Evolutionary conservation across 2,797 vertebrate species (phyloP), one percentile per base, ranked within the genome.

Genomic region (Fistularia commersonii): DNA sequence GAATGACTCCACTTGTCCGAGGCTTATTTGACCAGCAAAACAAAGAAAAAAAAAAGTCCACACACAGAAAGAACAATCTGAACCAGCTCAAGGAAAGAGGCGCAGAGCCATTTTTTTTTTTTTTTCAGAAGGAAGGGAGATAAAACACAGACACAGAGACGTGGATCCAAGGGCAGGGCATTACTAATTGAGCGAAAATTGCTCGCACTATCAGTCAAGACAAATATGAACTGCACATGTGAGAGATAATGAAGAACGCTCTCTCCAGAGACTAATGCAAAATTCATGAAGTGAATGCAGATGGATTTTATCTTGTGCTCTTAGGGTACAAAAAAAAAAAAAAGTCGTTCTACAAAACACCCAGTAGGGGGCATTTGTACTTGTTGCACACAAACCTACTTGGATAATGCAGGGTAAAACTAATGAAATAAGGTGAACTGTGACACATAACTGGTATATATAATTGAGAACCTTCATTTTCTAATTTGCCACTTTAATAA

Each of bases 351-450:
- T 38, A 47, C 43, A 54, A 43, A 41, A 12, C 38, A 50, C 36
- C 66, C 81, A 83, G 76, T 58, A 76, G 81, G 54, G 67, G 63
- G 83, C 44, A 55, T 76, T 56, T 77, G 45, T 52, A 59, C 57
- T 69, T 74, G 69, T 78, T 73, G 73, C 66, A 50, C 55, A 35
- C 7, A 38, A 48, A 5, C 14, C 47, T 31, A 8, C 7, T 9
- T 31, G 9, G 3, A n/a, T 8, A 12, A 32, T 45, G 11, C 34
- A 8, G 9, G 10, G 46, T 3, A 7, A 14, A 36, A 11, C 34
- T 31, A n/a, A n/a, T n/a, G n/a, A n/a, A n/a, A n/a, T n/a, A n/a
- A n/a, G n/a, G n/a, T n/a, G n/a, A n/a, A n/a, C n/a, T n/a, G n/a
- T n/a, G n/a, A n/a, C n/a, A n/a, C n/a, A n/a, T n/a, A n/a, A n/a